Base-by-base conservation (phyloP, 2,888 invertebrate genomes). In the Idaea dimidiata region DNA sequence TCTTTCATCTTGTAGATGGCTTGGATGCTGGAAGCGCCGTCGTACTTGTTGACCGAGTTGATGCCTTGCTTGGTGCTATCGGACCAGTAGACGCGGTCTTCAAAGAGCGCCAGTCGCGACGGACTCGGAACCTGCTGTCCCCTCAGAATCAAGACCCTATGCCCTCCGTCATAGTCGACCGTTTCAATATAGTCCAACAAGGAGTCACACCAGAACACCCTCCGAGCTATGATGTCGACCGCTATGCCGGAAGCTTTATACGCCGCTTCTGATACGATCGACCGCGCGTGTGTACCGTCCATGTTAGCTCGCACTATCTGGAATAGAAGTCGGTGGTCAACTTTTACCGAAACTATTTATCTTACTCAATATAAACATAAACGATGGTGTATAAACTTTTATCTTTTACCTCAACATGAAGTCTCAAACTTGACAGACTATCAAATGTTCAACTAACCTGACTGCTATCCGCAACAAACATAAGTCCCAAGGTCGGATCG, bases 191-290 rank as follows among this genome's bases (percentile, higher is more conserved):
- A 98, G 88, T 99, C 99, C 61, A 99, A 89, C 16, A 98, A 91
- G 0, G 98, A 97, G 84, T 99, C 99, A 78, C 99, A 98, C 99
- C 99, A 99, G 88, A 97, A 99, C 7, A 99, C 95, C 59, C 99
- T 91, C 76, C 97, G 95, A 0, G 96, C 95, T 24, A 98, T 96
- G n/a, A 97, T 95, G 86, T 99, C 99, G 0, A 98, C 95, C 0
- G 98, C 95, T 10, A 99, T 95, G 4, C 98, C 98, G 0, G 97
- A 97, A 0, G 99, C 99, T 84, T 97, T 97, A 84, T 99, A 98
- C 0, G 99, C 96, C 0, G 98, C 98, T 79, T 98, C 97, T 0
- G 97, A 96, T 0, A 98, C 96, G 54, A 99, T 96, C 0, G 97
- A 95, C 57, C 94, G 94, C 0, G 96, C 93, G 76, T 96, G 95